Evolutionary conservation across 2,113 vertebrate species (phyloP).

Genomic region (Myodes glareolus): DNA sequence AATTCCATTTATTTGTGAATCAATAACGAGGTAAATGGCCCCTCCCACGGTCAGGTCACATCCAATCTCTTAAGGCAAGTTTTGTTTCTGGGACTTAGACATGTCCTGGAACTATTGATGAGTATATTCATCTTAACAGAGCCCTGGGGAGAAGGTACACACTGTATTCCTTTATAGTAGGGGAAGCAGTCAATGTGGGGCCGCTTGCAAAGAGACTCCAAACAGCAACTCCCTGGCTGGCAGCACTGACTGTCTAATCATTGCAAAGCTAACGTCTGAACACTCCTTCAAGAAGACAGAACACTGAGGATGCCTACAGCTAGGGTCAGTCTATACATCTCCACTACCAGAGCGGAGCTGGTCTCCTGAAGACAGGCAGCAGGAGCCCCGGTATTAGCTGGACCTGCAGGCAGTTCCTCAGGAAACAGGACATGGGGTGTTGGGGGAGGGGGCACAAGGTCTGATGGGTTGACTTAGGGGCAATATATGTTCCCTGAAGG

Average conservation of each 20-base stretch:
- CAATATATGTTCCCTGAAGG: not conserved
- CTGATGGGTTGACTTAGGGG: not conserved
- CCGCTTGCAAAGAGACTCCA: not conserved
- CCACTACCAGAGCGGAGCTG: not conserved
- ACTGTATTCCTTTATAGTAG: not conserved
- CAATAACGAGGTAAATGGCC: constrained; percentile 2
- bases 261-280: not conserved
- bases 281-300: not conserved
- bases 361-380: not conserved
- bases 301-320: not conserved
- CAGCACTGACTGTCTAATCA: not conserved
- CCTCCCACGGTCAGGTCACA: not conserved
- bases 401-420: not conserved
- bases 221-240: not conserved
- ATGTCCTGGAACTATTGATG: not conserved
- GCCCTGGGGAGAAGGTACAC: not conserved
- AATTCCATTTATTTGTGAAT: constrained; percentile 34
- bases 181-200: not conserved
- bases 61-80: not conserved
- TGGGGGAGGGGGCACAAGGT: not conserved
- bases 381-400: not conserved
- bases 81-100: constrained; percentile 26
- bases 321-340: not conserved
- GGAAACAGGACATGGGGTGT: not conserved
- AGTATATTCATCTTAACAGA: constrained; percentile 7